Evolutionary conservation across 64 coral and sea anemone species (phyloP), one percentile per base, ranked within the genome.

Genomic region (Cladopsammia gracilis): DNA sequence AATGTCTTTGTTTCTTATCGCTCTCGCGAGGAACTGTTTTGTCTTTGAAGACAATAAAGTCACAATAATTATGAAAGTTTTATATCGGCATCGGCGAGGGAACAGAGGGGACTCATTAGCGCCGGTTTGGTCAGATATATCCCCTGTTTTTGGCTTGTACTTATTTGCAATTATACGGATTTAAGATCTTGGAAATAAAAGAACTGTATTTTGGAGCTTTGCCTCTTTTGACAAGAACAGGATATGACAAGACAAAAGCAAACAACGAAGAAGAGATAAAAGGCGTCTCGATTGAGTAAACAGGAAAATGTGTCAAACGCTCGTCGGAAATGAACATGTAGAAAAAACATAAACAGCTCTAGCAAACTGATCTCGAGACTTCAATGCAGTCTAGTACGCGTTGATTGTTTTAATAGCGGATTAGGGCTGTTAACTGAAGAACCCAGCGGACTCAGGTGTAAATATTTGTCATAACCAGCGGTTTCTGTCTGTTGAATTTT

Each of bases 391-490:
- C 18, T 20, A 82, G 79, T 10, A 64, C 11, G 59, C 25, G 79
- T 23, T 84, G 80, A 84, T 84, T 84, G 80, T 84, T 84, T 84
- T 67, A 45, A 51, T 19, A 51, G 44, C 44, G 44, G 80, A 84
- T 84, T 24, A 84, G 62, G 45, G 44, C 19, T 68, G 34, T 82
- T 3, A 68, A 45, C 16, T 80, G 22, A 84, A 53, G 60, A 50
- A 60, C 45, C 80, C 62, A 50, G 22, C 80, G 24, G 62, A 64
- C 61, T 46, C 80, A 45, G 61, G 45, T 64, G 80, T 68, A 84
- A 84, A 84, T 84, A 84, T 67, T 84, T 84, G 80, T 84, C 80
- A 84, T 67, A 84, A 84, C 45, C 80, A 84, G 80, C 80, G 80
- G 80, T 48, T 50, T 84, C 45, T 25, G 80, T 84, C 80, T 84